Evolutionary conservation across 2,113 vertebrate species (phyloP), one percentile per base, ranked within the genome.

Genomic region (Zosterops hypoxanthus): DNA sequence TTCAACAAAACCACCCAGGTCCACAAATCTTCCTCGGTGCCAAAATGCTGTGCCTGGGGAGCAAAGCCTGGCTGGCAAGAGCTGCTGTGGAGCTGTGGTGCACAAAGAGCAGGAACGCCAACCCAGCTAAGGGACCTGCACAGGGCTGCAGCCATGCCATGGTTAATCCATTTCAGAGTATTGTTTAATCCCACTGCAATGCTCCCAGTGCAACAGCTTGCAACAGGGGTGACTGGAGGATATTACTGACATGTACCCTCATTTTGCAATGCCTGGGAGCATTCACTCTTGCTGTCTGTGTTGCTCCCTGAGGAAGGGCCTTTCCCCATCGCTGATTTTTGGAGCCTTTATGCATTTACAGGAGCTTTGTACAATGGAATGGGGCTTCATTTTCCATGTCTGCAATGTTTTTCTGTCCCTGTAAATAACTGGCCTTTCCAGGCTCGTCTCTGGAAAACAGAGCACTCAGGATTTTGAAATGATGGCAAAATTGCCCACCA

Each of bases 41-140:
- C 1, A 0, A 42, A 81, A 52, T 3, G 1, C 42, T 47, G 36
- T 26, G 33, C 26, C 14, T 0, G 1, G 33, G 52, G 25, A 84
- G 69, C 33, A 66, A 46, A 81, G 60, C 56, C 31, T 16, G 42
- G 17, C 33, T 50, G 47, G 19, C 9, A 42, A 52, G 64, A 77
- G 36, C 59, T 4, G 1, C 29, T 8, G 4, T 1, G 3, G 57
- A 44, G n/a, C 77, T 0, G 0, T 6, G 13, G 14, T 4, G 14
- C 34, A 13, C 3, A 2, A 25, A 70, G 17, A 19, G 26, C 53
- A 24, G 4, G 5, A 44, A 4, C 18, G 39, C 25, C 49, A 21
- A 0, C 31, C 8, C 72, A 44, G 47, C 34, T 19, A 0, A 59
- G 76, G 29, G 12, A 55, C 26, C 24, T 5, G 2, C 47, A 7